Base-by-base conservation (phyloP, 2,888 invertebrate species). In the Lithophane leautieri region DNA sequence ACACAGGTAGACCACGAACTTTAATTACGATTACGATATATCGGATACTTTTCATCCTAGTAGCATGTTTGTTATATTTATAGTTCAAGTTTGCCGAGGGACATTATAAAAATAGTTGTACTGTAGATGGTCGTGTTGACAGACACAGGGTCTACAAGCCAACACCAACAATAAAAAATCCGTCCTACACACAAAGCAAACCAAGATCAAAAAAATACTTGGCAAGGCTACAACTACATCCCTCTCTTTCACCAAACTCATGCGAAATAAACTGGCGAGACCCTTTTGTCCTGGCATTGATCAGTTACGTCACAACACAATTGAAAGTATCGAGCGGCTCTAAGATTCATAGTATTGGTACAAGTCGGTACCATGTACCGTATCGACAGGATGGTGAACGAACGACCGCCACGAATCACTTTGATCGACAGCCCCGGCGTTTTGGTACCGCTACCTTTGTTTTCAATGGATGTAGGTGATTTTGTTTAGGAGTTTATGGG, bases 311-410 rank as follows among this genome's bases (percentile, higher is more conserved):
- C 82, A 88, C 77, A 61, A 61, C 44, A 83, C 74, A 78, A 86
- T 85, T 70, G 77, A 76, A 88, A 73, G 73, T 84, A 85, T 86
- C 78, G 85, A 88, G 72, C 83, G 78, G 76, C 47, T 75, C 73
- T 83, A 86, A 86, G 82, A 85, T 86, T 88, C 87, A 83, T 86
- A 80, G 88, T 87, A 84, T 86, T 84, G 86, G 91, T 92, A 85
- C 87, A 89, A 90, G 82, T 73, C 90, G 52, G 94, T 94, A 85
- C 93, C 94, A 92, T 65, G 76, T 71, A 74, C 84, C 72, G 79
- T 88, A 91, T 89, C 86, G 90, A 88, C 84, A 83, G 73, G 88
- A 83, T 89, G 88, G 84, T 76, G 89, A 89, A 90, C 87, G 78
- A 84, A 76, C 76, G 84, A 86, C 88, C 88, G 82, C 79, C 85